Conservation (phyloP, 1,140 invertebrate genomes). For the Steinernema khuongi region DNA sequence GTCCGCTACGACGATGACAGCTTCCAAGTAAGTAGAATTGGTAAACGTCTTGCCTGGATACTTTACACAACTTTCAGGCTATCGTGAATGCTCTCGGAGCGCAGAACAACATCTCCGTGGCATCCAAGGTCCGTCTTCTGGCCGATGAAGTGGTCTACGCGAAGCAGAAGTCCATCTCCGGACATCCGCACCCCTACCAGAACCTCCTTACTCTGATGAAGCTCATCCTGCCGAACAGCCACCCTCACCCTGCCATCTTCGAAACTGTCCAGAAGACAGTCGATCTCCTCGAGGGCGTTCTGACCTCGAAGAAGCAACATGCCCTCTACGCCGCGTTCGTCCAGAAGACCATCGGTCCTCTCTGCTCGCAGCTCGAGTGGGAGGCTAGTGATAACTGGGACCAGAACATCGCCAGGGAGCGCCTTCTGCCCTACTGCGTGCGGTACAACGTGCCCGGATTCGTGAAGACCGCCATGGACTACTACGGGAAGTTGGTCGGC, state of each 20-base stretch:
- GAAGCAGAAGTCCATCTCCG: not conserved
- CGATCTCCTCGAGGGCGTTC: not conserved
- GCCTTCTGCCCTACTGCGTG: slow-evolving; percentile 29
- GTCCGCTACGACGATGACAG: slow-evolving; percentile 14
- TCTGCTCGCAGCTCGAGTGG: not conserved
- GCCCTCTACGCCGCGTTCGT: not conserved
- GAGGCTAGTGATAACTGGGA: not conserved
- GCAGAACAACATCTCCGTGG: not conserved
- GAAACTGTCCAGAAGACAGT: not conserved
- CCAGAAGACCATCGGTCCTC: not conserved
- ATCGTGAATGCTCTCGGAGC: not conserved
- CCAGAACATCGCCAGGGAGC: slow-evolving; percentile 21
- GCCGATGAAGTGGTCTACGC: not conserved
- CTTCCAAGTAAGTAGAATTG: slow-evolving; percentile 19
- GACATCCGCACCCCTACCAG: not conserved
- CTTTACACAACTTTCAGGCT: too few species aligned
- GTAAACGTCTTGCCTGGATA: too few species aligned
- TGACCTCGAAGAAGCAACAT: not conserved
- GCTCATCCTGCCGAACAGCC: not conserved
- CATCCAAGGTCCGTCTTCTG: not conserved
- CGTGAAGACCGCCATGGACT: slow-evolving; percentile 20
- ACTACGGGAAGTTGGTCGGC: slow-evolving; percentile 19
- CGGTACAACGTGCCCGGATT: slow-evolving; percentile 26
- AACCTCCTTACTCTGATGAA: not conserved
- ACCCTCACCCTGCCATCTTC: not conserved